Evolutionary conservation across 1,140 invertebrate species (phyloP).

Genomic region (Bicyclus anynana): DNA sequence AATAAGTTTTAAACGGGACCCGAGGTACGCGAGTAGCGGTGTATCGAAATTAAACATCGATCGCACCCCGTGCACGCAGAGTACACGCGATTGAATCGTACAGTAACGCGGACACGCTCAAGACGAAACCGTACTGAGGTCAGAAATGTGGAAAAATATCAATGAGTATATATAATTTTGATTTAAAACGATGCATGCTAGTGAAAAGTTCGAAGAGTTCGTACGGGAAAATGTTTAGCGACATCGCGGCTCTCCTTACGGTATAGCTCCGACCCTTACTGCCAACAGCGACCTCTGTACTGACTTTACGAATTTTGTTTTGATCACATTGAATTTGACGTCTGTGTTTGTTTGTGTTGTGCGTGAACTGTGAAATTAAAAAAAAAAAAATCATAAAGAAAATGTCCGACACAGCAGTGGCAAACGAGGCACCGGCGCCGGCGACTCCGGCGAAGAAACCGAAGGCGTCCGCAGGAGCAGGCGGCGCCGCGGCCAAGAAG

Average conservation of each 20-base stretch:
- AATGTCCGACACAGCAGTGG: constrained; percentile 42
- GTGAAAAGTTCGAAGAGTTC: constrained; percentile 22
- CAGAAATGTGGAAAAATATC: not conserved
- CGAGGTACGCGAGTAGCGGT: constrained; percentile 1
- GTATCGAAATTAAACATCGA: constrained; percentile 1
- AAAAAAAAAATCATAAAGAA: not conserved
- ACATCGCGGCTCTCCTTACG: constrained; percentile 25
- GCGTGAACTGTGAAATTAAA: no score
- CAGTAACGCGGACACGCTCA: constrained; percentile 4
- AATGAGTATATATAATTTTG: constrained; percentile 7
- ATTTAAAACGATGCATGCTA: constrained; percentile 15
- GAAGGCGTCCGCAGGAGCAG: constrained; percentile 16
- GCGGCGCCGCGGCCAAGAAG: not conserved
- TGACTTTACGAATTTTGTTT: not conserved
- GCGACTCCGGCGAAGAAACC: constrained; percentile 36
- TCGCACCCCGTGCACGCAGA: not conserved
- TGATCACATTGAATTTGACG: no score
- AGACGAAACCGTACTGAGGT: not conserved
- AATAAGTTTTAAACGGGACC: not conserved
- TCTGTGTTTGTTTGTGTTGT: no score
- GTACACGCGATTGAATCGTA: not conserved
- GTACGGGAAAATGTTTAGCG: constrained; percentile 24
- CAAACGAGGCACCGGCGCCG: constrained; percentile 36
- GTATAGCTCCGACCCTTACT: constrained; percentile 16
- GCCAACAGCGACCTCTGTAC: constrained; percentile 18